Evolutionary conservation across 30 jellyfish, hydroid and myxozoan genomes (phyloP).

Genomic region (Mastigias papua): DNA sequence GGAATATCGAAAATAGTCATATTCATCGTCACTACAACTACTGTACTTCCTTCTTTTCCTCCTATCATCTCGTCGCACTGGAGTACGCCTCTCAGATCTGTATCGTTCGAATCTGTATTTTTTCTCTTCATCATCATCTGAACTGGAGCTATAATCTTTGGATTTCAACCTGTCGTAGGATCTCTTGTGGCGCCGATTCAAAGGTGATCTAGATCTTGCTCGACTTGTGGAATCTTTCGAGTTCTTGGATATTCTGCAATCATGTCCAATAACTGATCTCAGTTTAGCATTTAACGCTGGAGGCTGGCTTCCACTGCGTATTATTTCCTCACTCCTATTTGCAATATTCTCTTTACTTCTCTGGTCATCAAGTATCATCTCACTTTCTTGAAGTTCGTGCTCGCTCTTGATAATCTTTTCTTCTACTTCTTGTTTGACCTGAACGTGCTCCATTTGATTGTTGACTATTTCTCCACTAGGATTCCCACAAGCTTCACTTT

Average conservation of each 20-base stretch:
- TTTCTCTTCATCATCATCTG: slow-evolving; percentile 56
- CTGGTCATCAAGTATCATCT: not conserved
- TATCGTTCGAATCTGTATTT: slow-evolving; percentile 47
- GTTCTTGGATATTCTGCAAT: slow-evolving; percentile 51
- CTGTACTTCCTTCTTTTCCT: slow-evolving; percentile 71
- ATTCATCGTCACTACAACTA: slow-evolving; percentile 82
- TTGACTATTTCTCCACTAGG: not conserved
- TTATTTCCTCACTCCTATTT: not conserved
- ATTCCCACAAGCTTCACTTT: not conserved
- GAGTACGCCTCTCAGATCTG: slow-evolving; percentile 70
- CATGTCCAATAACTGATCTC: slow-evolving; percentile 42
- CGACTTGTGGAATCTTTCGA: slow-evolving; percentile 23
- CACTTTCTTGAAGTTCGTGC: not conserved
- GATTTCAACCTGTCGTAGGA: slow-evolving; percentile 64
- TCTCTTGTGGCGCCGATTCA: slow-evolving; percentile 3
- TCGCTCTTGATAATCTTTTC: not conserved
- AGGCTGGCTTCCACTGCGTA: not conserved
- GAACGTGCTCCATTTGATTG: not conserved
- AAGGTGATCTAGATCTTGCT: slow-evolving; percentile 73
- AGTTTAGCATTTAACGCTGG: not conserved
- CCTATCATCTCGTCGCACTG: slow-evolving; percentile 64
- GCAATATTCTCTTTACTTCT: not conserved
- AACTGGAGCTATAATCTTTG: slow-evolving; percentile 41
- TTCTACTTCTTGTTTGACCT: not conserved
- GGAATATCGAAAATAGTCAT: slow-evolving; percentile 63